Conservation (phyloP, 2,888 invertebrate species). For the Dicranocentrus wangi region DNA sequence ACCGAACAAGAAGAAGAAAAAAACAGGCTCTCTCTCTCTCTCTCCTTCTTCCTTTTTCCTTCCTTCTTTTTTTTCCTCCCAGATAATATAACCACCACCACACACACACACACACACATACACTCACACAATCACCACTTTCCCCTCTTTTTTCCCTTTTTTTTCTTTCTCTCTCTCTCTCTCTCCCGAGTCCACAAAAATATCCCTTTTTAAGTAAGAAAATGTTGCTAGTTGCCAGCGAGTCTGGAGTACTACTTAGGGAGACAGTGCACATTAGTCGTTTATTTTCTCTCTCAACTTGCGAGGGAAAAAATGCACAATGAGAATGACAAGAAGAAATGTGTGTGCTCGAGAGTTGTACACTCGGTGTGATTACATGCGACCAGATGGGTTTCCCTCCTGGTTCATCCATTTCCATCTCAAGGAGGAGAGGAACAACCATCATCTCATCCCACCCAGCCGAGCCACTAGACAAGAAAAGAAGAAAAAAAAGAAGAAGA, state of each 20-base stretch:
- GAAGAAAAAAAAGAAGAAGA: no score
- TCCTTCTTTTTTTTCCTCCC: conserved; percentile 5
- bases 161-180: conserved; percentile 26
- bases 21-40: conserved; percentile 12
- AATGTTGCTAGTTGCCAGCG: conserved; percentile 11
- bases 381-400: conserved; percentile 32
- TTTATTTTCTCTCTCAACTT: not conserved
- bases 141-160: conserved; percentile 20
- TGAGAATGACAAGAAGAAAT: conserved; percentile 38
- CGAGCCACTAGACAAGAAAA: no score
- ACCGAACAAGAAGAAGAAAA: no score
- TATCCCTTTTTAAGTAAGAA: conserved; percentile 38
- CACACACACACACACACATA: conserved; percentile 32
- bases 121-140: conserved; percentile 44
- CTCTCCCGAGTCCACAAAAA: conserved; percentile 54
- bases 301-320: not conserved
- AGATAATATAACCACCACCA: conserved; percentile 21
- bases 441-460: no score
- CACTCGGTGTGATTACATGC: conserved; percentile 40
- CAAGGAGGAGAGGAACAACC: no score
- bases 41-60: conserved; percentile 11
- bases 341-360: conserved; percentile 4
- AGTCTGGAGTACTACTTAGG: not conserved
- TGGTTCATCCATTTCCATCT: conserved; percentile 5
- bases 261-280: conserved; percentile 33